Base-by-base conservation (phyloP, 2,888 invertebrate species). In the Homarus gammarus region DNA sequence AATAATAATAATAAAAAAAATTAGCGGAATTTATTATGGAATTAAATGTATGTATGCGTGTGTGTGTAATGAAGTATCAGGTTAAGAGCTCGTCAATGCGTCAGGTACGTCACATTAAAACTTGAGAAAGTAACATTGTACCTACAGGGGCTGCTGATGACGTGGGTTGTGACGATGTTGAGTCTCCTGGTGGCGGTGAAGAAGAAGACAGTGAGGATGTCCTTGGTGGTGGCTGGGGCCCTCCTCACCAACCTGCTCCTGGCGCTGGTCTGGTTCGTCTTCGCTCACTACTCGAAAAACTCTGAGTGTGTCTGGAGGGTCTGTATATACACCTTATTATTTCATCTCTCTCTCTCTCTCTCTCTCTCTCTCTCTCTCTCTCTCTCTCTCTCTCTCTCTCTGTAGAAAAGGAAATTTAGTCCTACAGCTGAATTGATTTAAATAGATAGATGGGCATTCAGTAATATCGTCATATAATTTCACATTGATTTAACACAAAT, bases 111-210 rank as follows among this genome's bases (percentile, higher is more conserved):
- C n/a, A n/a, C n/a, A n/a, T n/a, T n/a, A n/a, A n/a, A n/a, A n/a
- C n/a, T n/a, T n/a, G n/a, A n/a, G n/a, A n/a, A n/a, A n/a, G n/a
- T n/a, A n/a, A n/a, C n/a, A n/a, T n/a, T n/a, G n/a, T n/a, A n/a
- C n/a, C 31, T n/a, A 31, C 33, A 87, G 87, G 64, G 40, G 10
- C 72, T 87, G 64, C 44, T 36, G 12, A 44, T 72, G 44, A 51
- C 87, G 33, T 87, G 87, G 87, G 33, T 87, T 36, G 73, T 61
- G 40, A 56, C 49, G 33, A 49, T 82, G 33, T 38, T 73, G 40
- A 87, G 72, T 27, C 33, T 87, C 40, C 31, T 72, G 61, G 10
- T 87, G 70, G 81, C 51, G 33, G 36, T 31, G 3, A 81, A 40
- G 1, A 82, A n/a, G n/a, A 22, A 33, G 0, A 33, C 31, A 0